Base-by-base conservation (phyloP, 2,797 vertebrate genomes). In the Gorsachius magnificus region DNA sequence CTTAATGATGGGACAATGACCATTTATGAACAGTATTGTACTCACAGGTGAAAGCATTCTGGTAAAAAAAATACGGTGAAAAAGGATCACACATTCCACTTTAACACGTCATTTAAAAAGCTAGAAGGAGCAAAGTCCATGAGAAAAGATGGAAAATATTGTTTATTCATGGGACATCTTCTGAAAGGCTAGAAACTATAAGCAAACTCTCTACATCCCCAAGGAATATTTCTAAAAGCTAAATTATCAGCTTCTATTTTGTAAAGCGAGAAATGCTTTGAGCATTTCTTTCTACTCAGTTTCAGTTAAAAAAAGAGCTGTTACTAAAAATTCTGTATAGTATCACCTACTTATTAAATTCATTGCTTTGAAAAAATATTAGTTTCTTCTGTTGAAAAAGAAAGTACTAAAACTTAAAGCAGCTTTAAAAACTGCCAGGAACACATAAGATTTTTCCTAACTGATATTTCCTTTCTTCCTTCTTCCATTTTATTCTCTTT, bases 101-200 rank as follows among this genome's bases (percentile, higher is more conserved):
- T 92, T 69, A 96, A 94, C 71, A 88, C 24, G 86, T 79, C 51
- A 29, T 70, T 80, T 93, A n/a, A 96, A 83, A 91, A 95, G 63
- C 80, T 96, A 93, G 46, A 90, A 90, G 48, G 76, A 97, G 77
- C 6, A 79, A 97, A 96, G 68, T 90, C 70, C 64, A 70, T 54
- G 45, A 94, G 63, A 87, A 96, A 93, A 95, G 88, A 96, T 66
- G 36, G 76, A 81, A 81, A 92, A 85, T 57, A 53, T 43, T 94
- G 79, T 90, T 96, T 88, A 96, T 89, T 93, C 64, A 74, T 16
- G 24, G 60, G 85, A 90, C 91, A 80, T 88, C 87, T 90, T 95
- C 71, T 58, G 48, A 41, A 95, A 94, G 86, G 65, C 83, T 87
- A 90, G 71, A 83, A 96, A 92, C 43, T 56, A 16, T 71, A 80